Conservation (phyloP, 2,113 vertebrate genomes). For the Motacilla alba region DNA sequence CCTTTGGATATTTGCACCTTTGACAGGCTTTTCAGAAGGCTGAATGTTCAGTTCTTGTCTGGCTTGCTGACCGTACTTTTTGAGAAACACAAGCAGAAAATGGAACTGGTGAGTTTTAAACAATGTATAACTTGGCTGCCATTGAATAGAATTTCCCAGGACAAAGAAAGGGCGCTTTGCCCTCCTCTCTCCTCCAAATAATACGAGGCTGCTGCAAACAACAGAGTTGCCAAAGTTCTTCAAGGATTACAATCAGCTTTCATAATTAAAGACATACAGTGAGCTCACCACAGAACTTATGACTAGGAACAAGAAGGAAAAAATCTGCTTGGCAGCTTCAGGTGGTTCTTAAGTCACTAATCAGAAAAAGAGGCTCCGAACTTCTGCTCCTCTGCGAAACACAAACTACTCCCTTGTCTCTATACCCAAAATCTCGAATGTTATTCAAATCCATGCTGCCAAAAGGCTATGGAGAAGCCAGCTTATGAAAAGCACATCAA, state of each 20-base stretch:
- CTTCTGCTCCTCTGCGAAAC: rapidly evolving
- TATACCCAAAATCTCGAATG: not conserved
- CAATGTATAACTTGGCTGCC: not conserved
- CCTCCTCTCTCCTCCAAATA: not conserved
- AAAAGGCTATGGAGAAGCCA: not conserved
- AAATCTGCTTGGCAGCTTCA: not conserved
- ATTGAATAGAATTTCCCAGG: not conserved
- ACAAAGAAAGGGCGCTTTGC: not conserved
- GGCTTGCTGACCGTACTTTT: not conserved
- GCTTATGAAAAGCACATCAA: not conserved
- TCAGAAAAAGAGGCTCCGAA: not conserved
- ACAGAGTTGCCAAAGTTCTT: not conserved
- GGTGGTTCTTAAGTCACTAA: not conserved
- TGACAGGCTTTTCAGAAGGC: not conserved
- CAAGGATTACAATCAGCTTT: not conserved
- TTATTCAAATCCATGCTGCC: not conserved
- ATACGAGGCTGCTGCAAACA: not conserved
- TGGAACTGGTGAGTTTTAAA: not conserved
- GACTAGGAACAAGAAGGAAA: not conserved
- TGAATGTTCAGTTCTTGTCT: not conserved
- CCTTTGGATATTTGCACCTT: not conserved
- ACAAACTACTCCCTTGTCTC: not conserved
- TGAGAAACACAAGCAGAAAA: not conserved
- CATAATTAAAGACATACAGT: not conserved
- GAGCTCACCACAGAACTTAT: not conserved